These are phyloP conservation scores for Lagopus leucura DNA, from an alignment of 2,113 vertebrate species.

Conservation along the genomic window DNA sequence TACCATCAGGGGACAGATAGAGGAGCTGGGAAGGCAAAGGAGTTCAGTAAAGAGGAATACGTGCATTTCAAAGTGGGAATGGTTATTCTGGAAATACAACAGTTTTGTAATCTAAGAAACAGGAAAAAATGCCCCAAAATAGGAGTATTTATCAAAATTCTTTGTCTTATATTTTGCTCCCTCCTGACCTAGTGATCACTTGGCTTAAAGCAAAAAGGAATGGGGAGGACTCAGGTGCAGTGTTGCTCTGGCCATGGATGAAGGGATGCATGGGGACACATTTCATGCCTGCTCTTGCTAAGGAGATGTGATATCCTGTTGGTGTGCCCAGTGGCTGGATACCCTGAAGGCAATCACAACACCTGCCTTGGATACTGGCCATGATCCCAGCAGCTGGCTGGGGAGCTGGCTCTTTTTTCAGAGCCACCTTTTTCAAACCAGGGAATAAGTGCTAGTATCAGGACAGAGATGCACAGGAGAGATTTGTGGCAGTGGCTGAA, in stretches of 20 bases:
- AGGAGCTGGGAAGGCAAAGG: background rate
- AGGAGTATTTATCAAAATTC: background rate
- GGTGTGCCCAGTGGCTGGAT: fast-evolving
- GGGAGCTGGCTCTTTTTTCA: background rate
- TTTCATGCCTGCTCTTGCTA: background rate
- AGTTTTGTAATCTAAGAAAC: background rate
- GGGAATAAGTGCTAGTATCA: background rate
- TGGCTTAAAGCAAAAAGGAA: background rate
- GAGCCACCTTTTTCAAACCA: background rate
- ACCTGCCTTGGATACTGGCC: background rate
- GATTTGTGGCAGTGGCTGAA: background rate
- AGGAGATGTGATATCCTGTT: background rate
- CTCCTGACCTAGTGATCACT: background rate
- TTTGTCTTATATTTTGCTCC: background rate
- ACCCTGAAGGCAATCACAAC: fast-evolving
- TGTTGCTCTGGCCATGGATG: background rate
- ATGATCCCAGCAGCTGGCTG: background rate
- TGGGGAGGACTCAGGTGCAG: fast-evolving
- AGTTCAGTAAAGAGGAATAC: background rate
- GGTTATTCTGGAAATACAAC: background rate
- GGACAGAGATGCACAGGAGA: background rate
- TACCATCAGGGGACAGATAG: background rate
- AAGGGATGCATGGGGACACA: fast-evolving
- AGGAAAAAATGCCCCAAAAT: background rate
- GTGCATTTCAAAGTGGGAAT: background rate